These are phyloP conservation scores for Scaptomyza hsui DNA, from an alignment of 1,140 invertebrate species.

Conservation along the genomic window DNA sequence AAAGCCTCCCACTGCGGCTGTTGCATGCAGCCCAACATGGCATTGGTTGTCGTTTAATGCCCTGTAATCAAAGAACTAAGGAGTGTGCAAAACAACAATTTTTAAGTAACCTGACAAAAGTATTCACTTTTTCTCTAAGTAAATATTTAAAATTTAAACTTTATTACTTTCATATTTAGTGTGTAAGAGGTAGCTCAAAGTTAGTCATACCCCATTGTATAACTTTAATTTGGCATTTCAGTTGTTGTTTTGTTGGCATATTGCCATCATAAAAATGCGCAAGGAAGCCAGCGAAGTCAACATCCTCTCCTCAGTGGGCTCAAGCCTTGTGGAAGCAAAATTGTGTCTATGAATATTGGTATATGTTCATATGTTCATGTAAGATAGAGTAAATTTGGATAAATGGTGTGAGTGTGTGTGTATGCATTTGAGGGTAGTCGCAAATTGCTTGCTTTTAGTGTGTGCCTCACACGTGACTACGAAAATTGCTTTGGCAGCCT, in stretches of 20 bases:
- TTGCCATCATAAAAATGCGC: conserved; percentile 55
- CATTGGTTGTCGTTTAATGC: conserved; percentile 13
- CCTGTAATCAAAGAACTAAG: conserved; percentile 1
- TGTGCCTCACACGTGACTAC: conserved; percentile 55
- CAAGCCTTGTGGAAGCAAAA: conserved; percentile 17
- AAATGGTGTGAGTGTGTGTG: background rate
- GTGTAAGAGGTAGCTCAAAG: background rate
- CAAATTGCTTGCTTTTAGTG: conserved; percentile 77
- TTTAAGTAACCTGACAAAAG: too few relatives aligned
- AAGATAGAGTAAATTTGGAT: background rate
- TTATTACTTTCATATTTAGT: background rate
- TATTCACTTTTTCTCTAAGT: background rate
- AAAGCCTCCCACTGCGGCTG: conserved; percentile 51
- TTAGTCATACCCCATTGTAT: too few relatives aligned
- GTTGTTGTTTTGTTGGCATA: conserved; percentile 43
- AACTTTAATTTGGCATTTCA: background rate
- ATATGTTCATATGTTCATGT: background rate
- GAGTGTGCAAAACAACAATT: too few relatives aligned
- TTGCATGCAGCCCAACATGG: conserved; percentile 14
- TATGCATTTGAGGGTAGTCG: conserved; percentile 9
- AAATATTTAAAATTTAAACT: background rate
- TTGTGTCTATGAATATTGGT: background rate
- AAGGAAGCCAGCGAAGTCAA: conserved; percentile 42
- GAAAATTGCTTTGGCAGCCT: conserved; percentile 44
- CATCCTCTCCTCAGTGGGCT: conserved; percentile 43